These are phyloP conservation scores for Sarcophaga bullata DNA, from an alignment of 1,140 invertebrate genomes.

Conservation along the genomic window DNA sequence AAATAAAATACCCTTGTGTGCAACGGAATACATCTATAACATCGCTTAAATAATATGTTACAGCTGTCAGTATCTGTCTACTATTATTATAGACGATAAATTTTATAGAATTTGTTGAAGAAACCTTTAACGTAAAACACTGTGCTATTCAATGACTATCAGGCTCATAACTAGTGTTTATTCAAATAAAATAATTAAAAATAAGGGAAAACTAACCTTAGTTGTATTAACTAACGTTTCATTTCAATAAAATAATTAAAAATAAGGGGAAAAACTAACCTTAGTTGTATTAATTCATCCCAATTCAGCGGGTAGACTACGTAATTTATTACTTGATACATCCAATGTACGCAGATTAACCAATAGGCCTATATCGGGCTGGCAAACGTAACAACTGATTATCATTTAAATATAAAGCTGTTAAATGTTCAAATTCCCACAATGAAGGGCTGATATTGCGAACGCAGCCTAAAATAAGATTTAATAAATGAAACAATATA, in stretches of 20 bases:
- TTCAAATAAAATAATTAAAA: too few species aligned
- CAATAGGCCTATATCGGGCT: slow-evolving; percentile 84
- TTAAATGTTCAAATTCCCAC: slow-evolving; percentile 91
- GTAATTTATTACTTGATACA: slow-evolving; percentile 92
- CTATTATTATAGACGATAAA: too few species aligned
- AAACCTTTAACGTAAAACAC: too few species aligned
- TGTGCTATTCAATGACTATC: too few species aligned
- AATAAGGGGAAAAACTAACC: slow-evolving; percentile 67
- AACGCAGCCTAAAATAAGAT: slow-evolving; percentile 83
- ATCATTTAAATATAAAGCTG: slow-evolving; percentile 93
- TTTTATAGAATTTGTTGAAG: too few species aligned
- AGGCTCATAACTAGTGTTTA: too few species aligned
- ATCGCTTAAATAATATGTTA: too few species aligned
- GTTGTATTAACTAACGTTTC: too few species aligned
- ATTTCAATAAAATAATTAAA: not conserved
- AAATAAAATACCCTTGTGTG: too few species aligned
- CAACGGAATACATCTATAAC: too few species aligned
- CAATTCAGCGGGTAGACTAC: slow-evolving; percentile 92
- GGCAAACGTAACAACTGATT: slow-evolving; percentile 91
- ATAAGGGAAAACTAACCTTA: too few species aligned
- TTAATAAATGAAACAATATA: slow-evolving; percentile 53
- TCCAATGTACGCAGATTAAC: slow-evolving; percentile 88
- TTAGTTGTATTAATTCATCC: slow-evolving; percentile 93
- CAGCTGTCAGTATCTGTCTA: too few species aligned
- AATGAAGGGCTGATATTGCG: slow-evolving; percentile 90